phyloP scores from a whole-genome alignment of 2,888 invertebrate genomes.

The Euzophera pinguis region DNA sequence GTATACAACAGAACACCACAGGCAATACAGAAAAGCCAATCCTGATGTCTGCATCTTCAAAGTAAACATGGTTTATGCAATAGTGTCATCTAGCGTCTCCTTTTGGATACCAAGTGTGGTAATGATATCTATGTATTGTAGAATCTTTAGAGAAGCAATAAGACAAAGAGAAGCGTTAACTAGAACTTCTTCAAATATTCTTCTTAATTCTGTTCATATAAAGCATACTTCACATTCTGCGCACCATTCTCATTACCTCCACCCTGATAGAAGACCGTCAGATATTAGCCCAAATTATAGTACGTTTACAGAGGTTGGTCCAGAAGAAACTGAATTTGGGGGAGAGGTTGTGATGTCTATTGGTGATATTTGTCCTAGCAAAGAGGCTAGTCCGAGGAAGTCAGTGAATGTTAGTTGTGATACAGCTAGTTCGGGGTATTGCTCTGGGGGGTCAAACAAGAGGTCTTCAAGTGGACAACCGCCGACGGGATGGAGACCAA shows the following conservation, averaged over 20 bases:
- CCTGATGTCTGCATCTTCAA: slow-evolving; percentile 91
- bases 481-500: slow-evolving; percentile 78
- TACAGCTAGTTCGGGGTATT: slow-evolving; percentile 73
- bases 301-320: slow-evolving; percentile 72
- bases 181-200: slow-evolving; percentile 91
- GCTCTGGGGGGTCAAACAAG: slow-evolving; percentile 72
- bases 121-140: slow-evolving; percentile 95
- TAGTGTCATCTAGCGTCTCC: slow-evolving; percentile 93
- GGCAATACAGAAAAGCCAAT: slow-evolving; percentile 80
- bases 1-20: slow-evolving; percentile 93
- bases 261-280: slow-evolving; percentile 68
- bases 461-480: slow-evolving; percentile 72
- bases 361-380: slow-evolving; percentile 68
- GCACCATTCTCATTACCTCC: slow-evolving; percentile 79
- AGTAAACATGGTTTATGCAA: slow-evolving; percentile 91
- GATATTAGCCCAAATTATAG: slow-evolving; percentile 75
- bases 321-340: slow-evolving; percentile 70
- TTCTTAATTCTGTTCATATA: slow-evolving; percentile 91
- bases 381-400: slow-evolving; percentile 73
- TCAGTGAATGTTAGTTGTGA: slow-evolving; percentile 74
- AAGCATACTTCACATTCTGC: slow-evolving; percentile 87
- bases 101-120: slow-evolving; percentile 96
- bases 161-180: slow-evolving; percentile 90
- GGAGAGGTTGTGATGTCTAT: slow-evolving; percentile 62
- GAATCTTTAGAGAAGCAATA: slow-evolving; percentile 90